These are phyloP conservation scores for Hydrotaea diabolus DNA, from an alignment of 2,888 invertebrate genomes.

Conservation along the genomic window DNA sequence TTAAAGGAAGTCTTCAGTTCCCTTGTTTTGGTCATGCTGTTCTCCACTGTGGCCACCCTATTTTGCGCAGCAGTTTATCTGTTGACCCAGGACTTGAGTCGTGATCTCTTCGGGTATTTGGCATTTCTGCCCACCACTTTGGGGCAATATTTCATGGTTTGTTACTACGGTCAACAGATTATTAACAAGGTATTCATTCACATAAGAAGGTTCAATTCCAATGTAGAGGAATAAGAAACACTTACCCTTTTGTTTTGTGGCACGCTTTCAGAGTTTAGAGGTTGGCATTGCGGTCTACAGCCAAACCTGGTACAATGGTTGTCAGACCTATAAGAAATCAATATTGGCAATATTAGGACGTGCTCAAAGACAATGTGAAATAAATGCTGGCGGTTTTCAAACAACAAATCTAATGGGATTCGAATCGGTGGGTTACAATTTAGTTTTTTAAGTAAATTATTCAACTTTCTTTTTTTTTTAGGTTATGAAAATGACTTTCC, in stretches of 20 bases:
- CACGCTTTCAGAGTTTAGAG: conserved; percentile 70
- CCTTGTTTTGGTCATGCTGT: conserved; percentile 59
- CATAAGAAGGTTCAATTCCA: not conserved
- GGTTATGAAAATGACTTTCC: conserved; percentile 32
- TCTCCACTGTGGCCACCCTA: conserved; percentile 57
- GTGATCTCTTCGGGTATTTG: conserved; percentile 48
- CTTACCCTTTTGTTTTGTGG: too few relatives aligned
- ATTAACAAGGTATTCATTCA: conserved; percentile 58
- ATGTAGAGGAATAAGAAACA: too few relatives aligned
- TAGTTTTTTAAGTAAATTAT: too few relatives aligned
- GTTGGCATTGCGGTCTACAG: conserved; percentile 70
- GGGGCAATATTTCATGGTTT: conserved; percentile 64
- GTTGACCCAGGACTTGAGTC: conserved; percentile 46
- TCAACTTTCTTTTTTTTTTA: not conserved
- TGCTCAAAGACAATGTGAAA: conserved; percentile 70
- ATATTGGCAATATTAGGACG: conserved; percentile 71
- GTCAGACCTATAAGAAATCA: conserved; percentile 71
- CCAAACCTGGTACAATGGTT: conserved; percentile 73
- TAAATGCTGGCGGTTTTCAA: conserved; percentile 73
- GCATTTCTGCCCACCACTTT: conserved; percentile 48
- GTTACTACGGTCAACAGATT: conserved; percentile 60
- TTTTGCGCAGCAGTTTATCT: conserved; percentile 61
- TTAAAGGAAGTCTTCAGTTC: conserved; percentile 62
- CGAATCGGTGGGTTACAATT: conserved; percentile 71
- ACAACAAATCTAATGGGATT: conserved; percentile 72